These are phyloP conservation scores for Temnothorax ravouxi DNA, from an alignment of 2,888 invertebrate genomes.

Conservation along the genomic window DNA sequence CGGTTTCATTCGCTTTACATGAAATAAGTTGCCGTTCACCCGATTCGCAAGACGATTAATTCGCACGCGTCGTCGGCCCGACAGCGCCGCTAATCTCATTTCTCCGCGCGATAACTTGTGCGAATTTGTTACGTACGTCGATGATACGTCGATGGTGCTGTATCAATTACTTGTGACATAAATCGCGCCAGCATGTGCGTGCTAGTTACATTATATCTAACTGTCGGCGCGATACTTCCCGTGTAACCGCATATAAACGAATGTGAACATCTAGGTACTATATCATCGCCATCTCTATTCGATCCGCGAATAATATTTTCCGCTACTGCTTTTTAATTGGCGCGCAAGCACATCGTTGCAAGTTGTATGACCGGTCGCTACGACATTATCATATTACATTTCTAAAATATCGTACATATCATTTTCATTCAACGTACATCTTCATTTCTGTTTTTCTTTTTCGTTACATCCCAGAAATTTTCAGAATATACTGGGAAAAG, in stretches of 20 bases:
- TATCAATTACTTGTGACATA: slow-evolving; percentile 41
- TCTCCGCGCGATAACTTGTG: background rate
- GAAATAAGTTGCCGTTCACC: background rate
- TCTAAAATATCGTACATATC: background rate
- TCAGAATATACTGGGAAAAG: background rate
- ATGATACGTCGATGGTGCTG: slow-evolving; percentile 8
- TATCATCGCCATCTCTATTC: slow-evolving; percentile 1
- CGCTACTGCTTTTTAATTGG: slow-evolving; percentile 7
- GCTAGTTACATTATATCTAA: slow-evolving; percentile 9
- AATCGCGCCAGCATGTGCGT: slow-evolving; percentile 13
- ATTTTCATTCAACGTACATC: background rate
- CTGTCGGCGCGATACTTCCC: background rate
- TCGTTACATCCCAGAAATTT: background rate
- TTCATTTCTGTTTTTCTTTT: background rate
- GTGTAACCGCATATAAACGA: background rate
- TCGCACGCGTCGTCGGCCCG: background rate
- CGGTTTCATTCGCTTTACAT: slow-evolving; percentile 17
- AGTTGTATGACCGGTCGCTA: background rate
- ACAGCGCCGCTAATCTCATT: slow-evolving; percentile 20
- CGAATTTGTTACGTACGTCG: slow-evolving; percentile 25
- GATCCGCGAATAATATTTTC: background rate
- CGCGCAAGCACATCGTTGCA: background rate
- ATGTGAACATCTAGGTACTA: background rate
- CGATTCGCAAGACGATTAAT: slow-evolving; percentile 22
- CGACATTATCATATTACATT: background rate